Conservation (phyloP, 2,888 invertebrate genomes). For the Chelonus formosanus region DNA sequence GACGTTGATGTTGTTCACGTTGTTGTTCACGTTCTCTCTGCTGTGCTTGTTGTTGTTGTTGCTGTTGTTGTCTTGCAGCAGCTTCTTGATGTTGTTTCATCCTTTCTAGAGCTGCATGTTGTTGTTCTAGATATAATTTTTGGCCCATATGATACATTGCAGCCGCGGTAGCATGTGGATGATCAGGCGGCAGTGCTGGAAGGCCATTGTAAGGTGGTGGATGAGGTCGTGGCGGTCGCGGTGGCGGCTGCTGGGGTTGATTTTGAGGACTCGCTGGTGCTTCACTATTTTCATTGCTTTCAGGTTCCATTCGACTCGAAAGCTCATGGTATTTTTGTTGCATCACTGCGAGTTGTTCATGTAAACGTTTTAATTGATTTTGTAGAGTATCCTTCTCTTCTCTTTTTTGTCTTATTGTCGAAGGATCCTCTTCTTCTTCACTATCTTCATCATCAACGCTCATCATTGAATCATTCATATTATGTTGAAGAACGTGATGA, state of each 20-base stretch:
- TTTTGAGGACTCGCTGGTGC: slow-evolving; percentile 63
- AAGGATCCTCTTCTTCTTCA: slow-evolving; percentile 79
- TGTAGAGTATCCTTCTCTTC: slow-evolving; percentile 88
- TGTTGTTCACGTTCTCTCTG: slow-evolving; percentile 69
- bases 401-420: slow-evolving; percentile 83
- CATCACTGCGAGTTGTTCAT: slow-evolving; percentile 90
- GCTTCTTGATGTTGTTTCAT: slow-evolving; percentile 68
- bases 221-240: slow-evolving; percentile 64
- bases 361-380: slow-evolving; percentile 85
- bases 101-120: slow-evolving; percentile 66
- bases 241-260: slow-evolving; percentile 64
- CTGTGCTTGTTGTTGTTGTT: slow-evolving; percentile 66
- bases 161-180: slow-evolving; percentile 67
- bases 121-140: slow-evolving; percentile 70
- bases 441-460: slow-evolving; percentile 78
- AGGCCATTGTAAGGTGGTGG: slow-evolving; percentile 67
- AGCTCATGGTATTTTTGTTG: slow-evolving; percentile 90
- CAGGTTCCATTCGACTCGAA: slow-evolving; percentile 74
- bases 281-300: slow-evolving; percentile 70
- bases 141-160: slow-evolving; percentile 64
- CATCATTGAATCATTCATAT: slow-evolving; percentile 69
- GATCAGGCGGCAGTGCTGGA: slow-evolving; percentile 70
- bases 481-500: slow-evolving; percentile 70
- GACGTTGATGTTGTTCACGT: slow-evolving; percentile 65
- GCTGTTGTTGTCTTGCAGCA: slow-evolving; percentile 67